Conservation (phyloP, 2,888 invertebrate genomes). For the Mallateleia sp. region DNA sequence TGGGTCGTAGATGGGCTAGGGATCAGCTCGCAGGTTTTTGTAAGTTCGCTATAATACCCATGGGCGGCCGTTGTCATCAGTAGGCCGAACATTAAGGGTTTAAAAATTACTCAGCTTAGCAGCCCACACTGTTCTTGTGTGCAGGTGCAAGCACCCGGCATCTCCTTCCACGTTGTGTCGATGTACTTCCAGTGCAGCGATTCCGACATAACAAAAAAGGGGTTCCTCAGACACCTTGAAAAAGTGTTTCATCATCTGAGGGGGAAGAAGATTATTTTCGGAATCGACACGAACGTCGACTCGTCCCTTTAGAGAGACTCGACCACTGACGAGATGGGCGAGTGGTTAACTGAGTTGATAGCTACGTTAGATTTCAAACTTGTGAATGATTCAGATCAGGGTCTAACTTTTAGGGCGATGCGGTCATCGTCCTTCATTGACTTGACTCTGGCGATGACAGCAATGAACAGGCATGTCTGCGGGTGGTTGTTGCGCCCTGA, state of each 20-base stretch:
- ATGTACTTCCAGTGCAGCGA: conserved; percentile 64
- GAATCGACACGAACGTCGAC: conserved; percentile 55
- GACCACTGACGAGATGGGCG: not conserved
- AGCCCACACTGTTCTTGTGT: conserved; percentile 55
- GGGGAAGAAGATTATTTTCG: conserved; percentile 51
- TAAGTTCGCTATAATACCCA: not conserved
- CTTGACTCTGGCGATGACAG: too few relatives aligned
- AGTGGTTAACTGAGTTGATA: not conserved
- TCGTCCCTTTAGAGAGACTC: conserved; percentile 51
- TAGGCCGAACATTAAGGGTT: not conserved
- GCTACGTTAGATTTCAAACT: not conserved
- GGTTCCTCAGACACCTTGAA: conserved; percentile 65
- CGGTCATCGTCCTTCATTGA: too few relatives aligned
- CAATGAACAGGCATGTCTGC: too few relatives aligned
- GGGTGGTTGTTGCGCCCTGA: too few relatives aligned
- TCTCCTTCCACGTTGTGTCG: conserved; percentile 67
- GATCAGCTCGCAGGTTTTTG: not conserved
- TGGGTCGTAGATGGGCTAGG: not conserved
- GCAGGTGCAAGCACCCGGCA: conserved; percentile 49
- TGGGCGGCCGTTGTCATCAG: conserved; percentile 18
- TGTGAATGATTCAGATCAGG: not conserved
- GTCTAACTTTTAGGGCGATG: not conserved
- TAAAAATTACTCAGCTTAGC: conserved; percentile 56
- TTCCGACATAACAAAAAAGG: conserved; percentile 1
- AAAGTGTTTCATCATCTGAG: conserved; percentile 42